phyloP scores from a whole-genome alignment of 2,888 invertebrate genomes.

The Meteorus cinctellus region DNA sequence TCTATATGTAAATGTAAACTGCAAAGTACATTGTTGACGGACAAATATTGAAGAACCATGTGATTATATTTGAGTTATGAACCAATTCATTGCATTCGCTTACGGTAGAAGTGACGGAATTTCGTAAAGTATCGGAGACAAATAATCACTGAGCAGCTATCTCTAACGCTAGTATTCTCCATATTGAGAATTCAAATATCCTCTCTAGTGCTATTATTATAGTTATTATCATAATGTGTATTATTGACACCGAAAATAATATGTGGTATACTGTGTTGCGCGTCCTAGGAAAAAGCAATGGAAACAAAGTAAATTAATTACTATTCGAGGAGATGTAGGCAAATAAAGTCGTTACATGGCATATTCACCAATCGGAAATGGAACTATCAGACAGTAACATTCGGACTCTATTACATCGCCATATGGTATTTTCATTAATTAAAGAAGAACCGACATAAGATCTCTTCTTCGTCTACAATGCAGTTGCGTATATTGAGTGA shows the following conservation, averaged over 20 bases:
- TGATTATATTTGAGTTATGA: background rate
- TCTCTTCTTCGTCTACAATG: slow-evolving; percentile 13
- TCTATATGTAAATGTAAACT: background rate
- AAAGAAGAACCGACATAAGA: background rate
- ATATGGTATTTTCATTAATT: slow-evolving; percentile 6
- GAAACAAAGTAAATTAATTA: background rate
- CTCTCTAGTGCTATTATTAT: slow-evolving; percentile 6
- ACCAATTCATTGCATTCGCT: background rate
- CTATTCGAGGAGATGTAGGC: background rate
- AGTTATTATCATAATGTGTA: background rate
- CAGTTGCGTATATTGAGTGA: slow-evolving; percentile 46
- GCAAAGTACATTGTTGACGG: background rate
- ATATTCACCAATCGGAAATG: slow-evolving; percentile 13
- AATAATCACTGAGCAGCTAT: slow-evolving; percentile 28
- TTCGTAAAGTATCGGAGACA: background rate
- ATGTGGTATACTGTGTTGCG: background rate
- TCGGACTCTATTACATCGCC: background rate
- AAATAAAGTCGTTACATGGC: background rate
- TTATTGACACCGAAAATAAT: background rate
- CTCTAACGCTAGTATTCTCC: slow-evolving; percentile 24
- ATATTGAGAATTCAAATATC: slow-evolving; percentile 1
- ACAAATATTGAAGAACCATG: background rate
- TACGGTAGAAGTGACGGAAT: background rate
- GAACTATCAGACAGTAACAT: background rate
- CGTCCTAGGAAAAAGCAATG: background rate